Conservation (phyloP, 2,888 invertebrate species). For the Teleiodes luculella region DNA sequence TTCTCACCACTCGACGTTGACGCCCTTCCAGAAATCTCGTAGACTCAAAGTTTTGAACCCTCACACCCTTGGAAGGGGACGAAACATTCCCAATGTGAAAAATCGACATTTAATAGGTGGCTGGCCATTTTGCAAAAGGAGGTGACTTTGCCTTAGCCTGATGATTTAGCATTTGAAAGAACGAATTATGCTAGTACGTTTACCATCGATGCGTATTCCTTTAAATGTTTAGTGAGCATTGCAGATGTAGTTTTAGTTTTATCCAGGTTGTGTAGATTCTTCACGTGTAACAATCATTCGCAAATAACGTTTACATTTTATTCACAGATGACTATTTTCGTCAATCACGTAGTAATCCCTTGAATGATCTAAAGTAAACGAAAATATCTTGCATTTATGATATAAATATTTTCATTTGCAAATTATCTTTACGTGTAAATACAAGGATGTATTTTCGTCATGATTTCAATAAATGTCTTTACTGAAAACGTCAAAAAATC, state of each 20-base stretch:
- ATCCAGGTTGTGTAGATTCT: no score
- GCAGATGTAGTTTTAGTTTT: background rate
- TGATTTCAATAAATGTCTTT: no score
- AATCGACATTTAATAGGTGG: slow-evolving; percentile 74
- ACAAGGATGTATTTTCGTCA: no score
- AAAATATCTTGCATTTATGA: no score
- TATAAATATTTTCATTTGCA: no score
- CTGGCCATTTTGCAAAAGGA: slow-evolving; percentile 57
- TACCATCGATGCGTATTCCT: slow-evolving; percentile 22
- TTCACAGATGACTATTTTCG: no score
- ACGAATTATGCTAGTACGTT: background rate
- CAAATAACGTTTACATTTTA: no score
- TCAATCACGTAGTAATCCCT: no score
- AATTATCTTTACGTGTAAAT: no score
- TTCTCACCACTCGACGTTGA: background rate
- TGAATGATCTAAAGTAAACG: no score
- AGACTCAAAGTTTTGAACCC: slow-evolving; percentile 11
- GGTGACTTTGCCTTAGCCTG: slow-evolving; percentile 32
- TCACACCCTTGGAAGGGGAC: slow-evolving; percentile 29
- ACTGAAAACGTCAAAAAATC: no score
- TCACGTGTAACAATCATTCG: no score
- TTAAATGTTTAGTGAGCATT: background rate
- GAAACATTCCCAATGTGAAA: slow-evolving; percentile 54
- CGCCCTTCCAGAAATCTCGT: slow-evolving; percentile 8
- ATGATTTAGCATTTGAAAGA: slow-evolving; percentile 40